Base-by-base conservation (phyloP, 2,888 invertebrate genomes). In the Zelleria hepariella region DNA sequence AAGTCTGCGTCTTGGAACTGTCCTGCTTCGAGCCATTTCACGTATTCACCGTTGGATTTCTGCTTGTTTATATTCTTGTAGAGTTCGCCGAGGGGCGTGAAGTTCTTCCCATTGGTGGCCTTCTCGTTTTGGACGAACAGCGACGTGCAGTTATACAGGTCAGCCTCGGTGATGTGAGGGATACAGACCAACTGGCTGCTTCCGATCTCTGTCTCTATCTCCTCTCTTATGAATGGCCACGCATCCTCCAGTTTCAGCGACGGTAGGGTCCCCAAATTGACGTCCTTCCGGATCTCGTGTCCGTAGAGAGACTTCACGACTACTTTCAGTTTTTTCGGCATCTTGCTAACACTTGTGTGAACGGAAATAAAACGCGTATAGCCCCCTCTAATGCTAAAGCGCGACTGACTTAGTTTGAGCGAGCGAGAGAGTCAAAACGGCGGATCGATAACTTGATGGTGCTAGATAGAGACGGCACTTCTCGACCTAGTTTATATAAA, bases 191-290 rank as follows among this genome's bases (percentile, higher is more conserved):
- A 74, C 69, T 87, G 82, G 63, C 78, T 85, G 65, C 82, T 83
- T n/a, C 89, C 89, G 62, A 89, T 88, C 77, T 89, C 89, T 55
- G 75, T 83, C 69, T 89, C 89, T 57, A 90, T 88, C 80, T 90
- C 89, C 63, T 88, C 88, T 67, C 89, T 78, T 56, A 90, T 90
- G 69, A 88, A 89, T 18, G 89, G 89, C 89, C 89, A 90, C 0
- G 89, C 89, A 60, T 89, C 88, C 64, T 89, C 89, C 52, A 90
- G 72, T 65, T 86, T 86, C 8, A 90, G 70, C 20, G 89, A 89
- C 63, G 86, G 83, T 59, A 90, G 72, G 54, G 68, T 78, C 5
- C 80, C 82, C 62, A 90, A 73, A 66, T 84, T 82, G n/a, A 89
- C 88, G 73, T 90, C 89, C 68, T 89, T 89, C 24, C 89, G 81